Base-by-base conservation (phyloP, 2,797 vertebrate genomes). In the Clarias pachynema region DNA sequence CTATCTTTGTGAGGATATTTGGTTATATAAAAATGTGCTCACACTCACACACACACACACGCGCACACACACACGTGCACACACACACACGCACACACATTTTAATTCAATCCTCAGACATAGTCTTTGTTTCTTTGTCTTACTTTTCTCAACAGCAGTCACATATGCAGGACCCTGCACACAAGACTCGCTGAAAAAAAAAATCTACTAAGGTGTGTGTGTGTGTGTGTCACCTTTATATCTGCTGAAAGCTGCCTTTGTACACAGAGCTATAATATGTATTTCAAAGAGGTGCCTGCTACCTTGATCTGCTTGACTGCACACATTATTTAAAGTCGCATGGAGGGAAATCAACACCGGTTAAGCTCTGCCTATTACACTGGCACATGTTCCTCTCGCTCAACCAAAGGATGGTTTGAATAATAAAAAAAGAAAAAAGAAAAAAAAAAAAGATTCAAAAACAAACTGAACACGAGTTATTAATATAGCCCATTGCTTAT, bases 321-420 rank as follows among this genome's bases (percentile, higher is more conserved):
- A 34, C 63, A 59, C 74, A 81, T 77, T 85, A 83, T 86, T 66
- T 80, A 26, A 83, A 83, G 81, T 78, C 81, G 78, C 44, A 65
- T 9, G 16, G 70, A 85, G 77, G 82, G 81, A 83, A 88, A 85
- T 60, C 22, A 40, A 80, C 83, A 83, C 77, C 44, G 24, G 77
- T 79, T 53, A 83, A 62, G 80, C 57, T 56, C 57, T 74, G 69
- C 69, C 44, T 70, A 82, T 84, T 79, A 80, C 79, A 56, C 56
- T 60, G 22, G 83, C 85, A 87, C 40, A 24, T 85, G 85, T 87
- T 37, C 26, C 85, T 85, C 63, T 85, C 80, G 70, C 56, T 86
- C 69, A 80, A 53, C 78, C 70, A 26, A 37, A 79, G 4, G 15
- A 22, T 26, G 5, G 56, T 57, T 22, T 29, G 68, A 57, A 34